A percentile compares a stretch with the other conserved stretches of the same genome.
Conservation (phyloP, 2,797 vertebrate species). For the Rachycentron canadum region DNA sequence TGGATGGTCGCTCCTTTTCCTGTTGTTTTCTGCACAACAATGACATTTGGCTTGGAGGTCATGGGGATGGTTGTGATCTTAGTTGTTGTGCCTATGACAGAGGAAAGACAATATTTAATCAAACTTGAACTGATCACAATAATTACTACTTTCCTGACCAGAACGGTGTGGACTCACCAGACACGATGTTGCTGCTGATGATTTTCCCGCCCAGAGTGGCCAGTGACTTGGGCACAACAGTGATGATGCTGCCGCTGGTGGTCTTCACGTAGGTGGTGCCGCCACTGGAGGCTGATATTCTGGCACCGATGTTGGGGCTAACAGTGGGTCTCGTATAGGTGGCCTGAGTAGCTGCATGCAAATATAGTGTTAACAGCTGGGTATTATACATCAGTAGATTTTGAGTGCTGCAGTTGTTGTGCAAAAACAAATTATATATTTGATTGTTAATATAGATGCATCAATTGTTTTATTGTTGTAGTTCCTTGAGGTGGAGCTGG, state of each 20-base stretch:
- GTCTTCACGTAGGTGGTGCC: constrained; percentile 97
- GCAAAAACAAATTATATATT: too few relatives aligned
- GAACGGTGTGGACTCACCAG: constrained; percentile 85
- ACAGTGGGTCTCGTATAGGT: constrained; percentile 93
- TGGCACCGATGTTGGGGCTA: constrained; percentile 89
- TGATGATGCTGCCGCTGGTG: constrained; percentile 99
- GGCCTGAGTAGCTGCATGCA: constrained; percentile 89
- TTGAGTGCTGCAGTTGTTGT: too few relatives aligned
- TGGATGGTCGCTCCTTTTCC: constrained; percentile 98
- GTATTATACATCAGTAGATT: neutral
- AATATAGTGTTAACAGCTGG: neutral
- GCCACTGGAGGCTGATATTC: constrained; percentile 91
- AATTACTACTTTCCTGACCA: too few relatives aligned
- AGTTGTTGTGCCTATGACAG: constrained; percentile 92
- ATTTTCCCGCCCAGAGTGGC: constrained; percentile 97
- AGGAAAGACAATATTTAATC: rapidly evolving
- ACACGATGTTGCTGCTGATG: constrained; percentile 97
- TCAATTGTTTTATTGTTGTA: neutral
- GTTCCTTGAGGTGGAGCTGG: neutral
- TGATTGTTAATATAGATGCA: too few relatives aligned
- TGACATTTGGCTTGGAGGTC: constrained; percentile 98
- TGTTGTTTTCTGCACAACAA: constrained; percentile 98
- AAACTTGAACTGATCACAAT: neutral
- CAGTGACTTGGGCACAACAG: constrained; percentile 96
- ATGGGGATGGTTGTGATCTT: constrained; percentile 99